Evolutionary conservation across 2,888 invertebrate genomes (phyloP), one percentile per base, ranked within the genome.

Genomic region (Scaeva pyrastri): DNA sequence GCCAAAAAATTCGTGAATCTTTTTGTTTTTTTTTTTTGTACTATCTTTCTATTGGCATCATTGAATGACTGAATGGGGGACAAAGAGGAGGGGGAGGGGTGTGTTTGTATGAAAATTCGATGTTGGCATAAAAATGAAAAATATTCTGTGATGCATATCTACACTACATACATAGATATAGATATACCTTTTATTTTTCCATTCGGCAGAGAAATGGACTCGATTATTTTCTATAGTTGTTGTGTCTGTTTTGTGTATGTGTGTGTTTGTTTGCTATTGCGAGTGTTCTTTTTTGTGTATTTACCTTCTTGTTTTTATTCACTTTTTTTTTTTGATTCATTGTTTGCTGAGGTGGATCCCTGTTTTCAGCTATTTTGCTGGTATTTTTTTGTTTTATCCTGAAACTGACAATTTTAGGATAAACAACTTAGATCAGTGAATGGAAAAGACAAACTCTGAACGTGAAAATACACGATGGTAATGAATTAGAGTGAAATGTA

Each of bases 341-440:
- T 50, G 21, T 50, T 21, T 41, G 60, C 16, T 11, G 50, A 52
- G 14, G 39, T 21, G 50, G 39, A 50, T 68, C 43, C 26, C 8
- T 26, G 31, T 64, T 66, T 66, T 36, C 14, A 48, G 48, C 45
- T 31, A 64, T 62, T 66, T 66, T 48, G 23, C 4, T 21, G 36
- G 2, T 41, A 41, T 23, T 23, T 26, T 31, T 48, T n/a, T 48
- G 36, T 48, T 14, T 21, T n/a, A 5, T 11, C 19, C 19, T 68
- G 16, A 52, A 68, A 39, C 23, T 52, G 52, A 68, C 36, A 68
- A 52, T 52, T 68, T 68, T 1, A 16, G 23, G 23, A 52, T 52
- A 68, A 68, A 52, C 52, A 52, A 68, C 21, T 68, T 68, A 39
- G 68, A 68, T 50, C 68, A 41, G 39, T 41, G 68, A 68, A 52